Percentiles rank a stretch among this genome's conserved stretches.
Conservation (phyloP, 1,140 invertebrate species). For the Drosophila pachea region DNA sequence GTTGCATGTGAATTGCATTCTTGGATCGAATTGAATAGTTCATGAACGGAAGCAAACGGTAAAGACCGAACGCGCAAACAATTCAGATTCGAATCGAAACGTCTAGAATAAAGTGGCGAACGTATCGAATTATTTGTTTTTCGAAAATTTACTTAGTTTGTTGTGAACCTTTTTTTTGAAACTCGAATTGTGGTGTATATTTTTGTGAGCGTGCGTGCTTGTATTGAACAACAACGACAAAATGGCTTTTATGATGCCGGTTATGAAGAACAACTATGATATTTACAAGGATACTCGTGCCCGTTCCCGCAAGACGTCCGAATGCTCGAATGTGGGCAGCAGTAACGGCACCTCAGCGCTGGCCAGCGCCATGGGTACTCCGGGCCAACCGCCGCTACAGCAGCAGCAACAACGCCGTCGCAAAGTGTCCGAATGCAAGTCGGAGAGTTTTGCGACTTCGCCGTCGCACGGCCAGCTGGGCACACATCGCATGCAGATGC, state of each 20-base stretch:
- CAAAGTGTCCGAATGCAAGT: constrained; percentile 90
- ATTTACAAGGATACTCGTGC: constrained; percentile 90
- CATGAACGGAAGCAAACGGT: constrained; percentile 6
- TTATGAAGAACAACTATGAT: constrained; percentile 94
- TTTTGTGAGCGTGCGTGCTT: constrained; percentile 29
- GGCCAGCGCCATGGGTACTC: constrained; percentile 59
- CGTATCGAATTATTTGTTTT: neutral
- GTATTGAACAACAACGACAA: constrained; percentile 49
- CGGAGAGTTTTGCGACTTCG: constrained; percentile 86
- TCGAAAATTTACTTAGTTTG: neutral
- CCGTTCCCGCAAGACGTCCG: constrained; percentile 84
- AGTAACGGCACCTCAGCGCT: constrained; percentile 66
- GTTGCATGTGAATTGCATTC: constrained; percentile 18
- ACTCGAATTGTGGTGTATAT: constrained; percentile 2
- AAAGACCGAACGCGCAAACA: neutral
- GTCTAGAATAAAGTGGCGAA: constrained; percentile 1
- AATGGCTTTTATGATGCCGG: constrained; percentile 97
- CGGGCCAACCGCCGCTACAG: constrained; percentile 57
- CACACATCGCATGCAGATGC: constrained; percentile 80
- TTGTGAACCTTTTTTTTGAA: constrained; percentile 1
- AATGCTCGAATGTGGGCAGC: constrained; percentile 82
- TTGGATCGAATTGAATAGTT: constrained; percentile 8
- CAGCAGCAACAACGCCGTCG: constrained; percentile 80
- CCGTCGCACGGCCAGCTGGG: constrained; percentile 82
- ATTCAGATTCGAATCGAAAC: constrained; percentile 21